Evolutionary conservation across 2,888 invertebrate genomes (phyloP).

Genomic region (Spisula solida): DNA sequence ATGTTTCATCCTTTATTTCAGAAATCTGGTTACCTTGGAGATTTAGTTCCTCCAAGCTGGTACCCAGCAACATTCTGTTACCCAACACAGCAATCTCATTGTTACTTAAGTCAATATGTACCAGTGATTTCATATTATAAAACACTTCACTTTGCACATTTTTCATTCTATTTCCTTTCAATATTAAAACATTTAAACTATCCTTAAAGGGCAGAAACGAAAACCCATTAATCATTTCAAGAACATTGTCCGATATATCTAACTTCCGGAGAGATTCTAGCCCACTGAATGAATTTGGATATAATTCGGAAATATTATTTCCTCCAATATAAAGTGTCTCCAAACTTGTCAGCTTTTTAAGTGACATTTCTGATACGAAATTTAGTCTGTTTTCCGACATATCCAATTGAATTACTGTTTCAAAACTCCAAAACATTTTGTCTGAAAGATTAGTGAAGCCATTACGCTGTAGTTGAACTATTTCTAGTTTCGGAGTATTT

Average conservation of each 20-base stretch:
- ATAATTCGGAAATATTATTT: constrained; percentile 69
- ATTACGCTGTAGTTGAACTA: constrained; percentile 70
- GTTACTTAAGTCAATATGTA: constrained; percentile 70
- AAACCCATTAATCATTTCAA: constrained; percentile 58
- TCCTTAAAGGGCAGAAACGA: constrained; percentile 60
- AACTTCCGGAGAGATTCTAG: constrained; percentile 65
- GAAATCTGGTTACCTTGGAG: constrained; percentile 75
- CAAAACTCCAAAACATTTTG: constrained; percentile 65
- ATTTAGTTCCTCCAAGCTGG: constrained; percentile 72
- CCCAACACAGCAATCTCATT: constrained; percentile 75
- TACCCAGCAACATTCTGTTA: constrained; percentile 71
- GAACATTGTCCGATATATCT: constrained; percentile 68
- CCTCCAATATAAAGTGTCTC: constrained; percentile 60
- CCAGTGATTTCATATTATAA: constrained; percentile 68
- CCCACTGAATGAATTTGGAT: constrained; percentile 66
- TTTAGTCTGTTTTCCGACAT: constrained; percentile 72
- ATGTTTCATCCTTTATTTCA: constrained; percentile 71
- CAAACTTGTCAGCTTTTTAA: constrained; percentile 65
- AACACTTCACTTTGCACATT: constrained; percentile 73
- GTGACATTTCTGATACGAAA: constrained; percentile 60
- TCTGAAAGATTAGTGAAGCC: constrained; percentile 58
- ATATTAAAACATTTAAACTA: constrained; percentile 61
- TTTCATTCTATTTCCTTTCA: constrained; percentile 71
- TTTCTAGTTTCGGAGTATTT: constrained; percentile 60
- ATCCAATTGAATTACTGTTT: constrained; percentile 66